A percentile compares a stretch with the other conserved stretches of the same genome.
Evolutionary conservation across 2,888 invertebrate genomes (phyloP).

Genomic region (Alsophila aescularia): DNA sequence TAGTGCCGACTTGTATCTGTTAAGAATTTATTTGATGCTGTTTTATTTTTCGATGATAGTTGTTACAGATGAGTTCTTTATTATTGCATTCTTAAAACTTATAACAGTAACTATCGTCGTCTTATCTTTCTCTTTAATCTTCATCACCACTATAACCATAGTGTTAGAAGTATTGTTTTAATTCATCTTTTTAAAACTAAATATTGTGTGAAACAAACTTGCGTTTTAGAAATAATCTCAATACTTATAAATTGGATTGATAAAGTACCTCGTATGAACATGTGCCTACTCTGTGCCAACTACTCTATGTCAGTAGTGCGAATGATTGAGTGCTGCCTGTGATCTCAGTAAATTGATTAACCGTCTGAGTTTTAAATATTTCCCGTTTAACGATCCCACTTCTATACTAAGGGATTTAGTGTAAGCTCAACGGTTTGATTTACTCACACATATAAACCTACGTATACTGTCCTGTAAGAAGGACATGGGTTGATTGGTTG

Average conservation of each 20-base stretch:
- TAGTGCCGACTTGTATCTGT: constrained; percentile 15
- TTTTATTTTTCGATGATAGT: neutral
- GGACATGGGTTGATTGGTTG: neutral
- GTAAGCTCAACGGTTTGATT: constrained; percentile 1
- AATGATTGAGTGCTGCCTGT: constrained; percentile 70
- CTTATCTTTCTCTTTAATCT: too few relatives aligned
- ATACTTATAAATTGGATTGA: too few relatives aligned
- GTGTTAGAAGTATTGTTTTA: too few relatives aligned
- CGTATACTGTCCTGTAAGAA: too few relatives aligned
- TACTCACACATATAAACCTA: neutral
- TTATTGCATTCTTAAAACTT: too few relatives aligned
- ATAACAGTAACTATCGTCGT: too few relatives aligned
- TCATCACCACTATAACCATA: too few relatives aligned
- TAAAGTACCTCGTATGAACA: too few relatives aligned
- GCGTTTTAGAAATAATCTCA: too few relatives aligned
- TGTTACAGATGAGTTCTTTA: too few relatives aligned
- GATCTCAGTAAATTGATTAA: constrained; percentile 78
- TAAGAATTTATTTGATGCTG: neutral
- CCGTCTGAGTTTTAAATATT: constrained; percentile 72
- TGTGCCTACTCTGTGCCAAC: constrained; percentile 17
- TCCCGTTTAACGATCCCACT: constrained; percentile 56
- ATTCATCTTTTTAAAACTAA: too few relatives aligned
- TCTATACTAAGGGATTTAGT: constrained; percentile 8
- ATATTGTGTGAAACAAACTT: too few relatives aligned
- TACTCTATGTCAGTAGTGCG: constrained; percentile 22